Evolutionary conservation across 2,888 invertebrate species (phyloP), one percentile per base, ranked within the genome.

Genomic region (Xanthia icteritia): DNA sequence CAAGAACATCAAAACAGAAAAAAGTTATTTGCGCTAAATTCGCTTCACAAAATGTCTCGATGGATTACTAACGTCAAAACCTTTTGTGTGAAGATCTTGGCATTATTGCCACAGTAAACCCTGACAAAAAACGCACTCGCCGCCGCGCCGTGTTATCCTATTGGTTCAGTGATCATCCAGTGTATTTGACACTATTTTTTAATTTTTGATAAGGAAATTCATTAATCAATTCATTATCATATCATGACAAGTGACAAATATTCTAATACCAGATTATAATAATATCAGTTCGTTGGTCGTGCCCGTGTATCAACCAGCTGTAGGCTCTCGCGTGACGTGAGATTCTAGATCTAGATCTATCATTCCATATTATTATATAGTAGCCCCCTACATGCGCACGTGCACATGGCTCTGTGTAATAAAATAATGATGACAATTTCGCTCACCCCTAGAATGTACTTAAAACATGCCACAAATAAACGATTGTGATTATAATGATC

Each of bases 381-480:
- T 39, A 76, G 20, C 11, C 36, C 36, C 15, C 39, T 36, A 48
- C 27, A 69, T 15, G 69, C 75, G 72, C 79, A 58, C 83, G 42
- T 77, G 68, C 80, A 90, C 91, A 90, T 90, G 91, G 90, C 81
- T 92, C 91, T 91, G 90, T 92, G 90, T 91, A 90, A 23, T 23
- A 51, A 82, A 90, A 51, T 51, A 51, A 82, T 71, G 23, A 51
- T 23, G 23, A 56, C 36, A 64, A 82, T 76, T 78, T 85, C 77
- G 86, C 89, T 89, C 86, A 86, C 68, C 54, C 85, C 81, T 31
- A 73, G 74, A 42, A n/a, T 71, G 51, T 63, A 73, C 51, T 66
- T 73, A 64, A 45, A 88, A 66, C 56, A 72, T 76, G 79, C 68
- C 77, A 82, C 83, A 82, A 86, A 77, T 78, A 81, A 86, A 80